Conservation (phyloP, 1,140 invertebrate species). For the Drosophila kikkawai region DNA sequence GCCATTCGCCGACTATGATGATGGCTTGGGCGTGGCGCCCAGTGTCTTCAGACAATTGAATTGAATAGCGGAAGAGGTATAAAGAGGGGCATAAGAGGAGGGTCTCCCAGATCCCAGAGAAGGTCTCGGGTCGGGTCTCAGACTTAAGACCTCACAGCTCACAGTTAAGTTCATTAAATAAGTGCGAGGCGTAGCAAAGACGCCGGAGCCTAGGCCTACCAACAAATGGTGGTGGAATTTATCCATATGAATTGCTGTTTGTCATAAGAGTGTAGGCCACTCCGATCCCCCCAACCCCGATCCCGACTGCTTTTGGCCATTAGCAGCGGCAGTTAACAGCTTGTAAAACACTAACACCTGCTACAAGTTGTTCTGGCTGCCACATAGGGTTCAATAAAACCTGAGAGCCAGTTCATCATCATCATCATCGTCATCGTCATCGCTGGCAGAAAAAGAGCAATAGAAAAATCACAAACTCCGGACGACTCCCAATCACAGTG, state of each 20-base stretch:
- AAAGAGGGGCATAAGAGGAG: background rate
- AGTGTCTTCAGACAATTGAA: constrained; percentile 51
- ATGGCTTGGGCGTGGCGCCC: constrained; percentile 36
- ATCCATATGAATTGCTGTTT: constrained; percentile 33
- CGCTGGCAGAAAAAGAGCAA: constrained; percentile 66
- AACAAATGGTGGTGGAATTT: constrained; percentile 36
- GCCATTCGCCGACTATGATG: constrained; percentile 1
- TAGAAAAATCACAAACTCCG: constrained; percentile 63
- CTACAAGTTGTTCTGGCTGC: constrained; percentile 53
- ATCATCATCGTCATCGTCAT: constrained; percentile 15
- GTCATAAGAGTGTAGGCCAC: constrained; percentile 27
- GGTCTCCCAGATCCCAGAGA: constrained; percentile 18
- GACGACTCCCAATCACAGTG: constrained; percentile 35
- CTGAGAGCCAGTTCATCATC: constrained; percentile 51
- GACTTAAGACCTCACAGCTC: constrained; percentile 8
- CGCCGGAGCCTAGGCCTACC: constrained; percentile 1
- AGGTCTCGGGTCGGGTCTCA: constrained; percentile 1
- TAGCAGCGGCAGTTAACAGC: constrained; percentile 77
- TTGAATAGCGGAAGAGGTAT: constrained; percentile 8
- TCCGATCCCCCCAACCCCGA: background rate
- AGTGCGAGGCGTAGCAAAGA: constrained; percentile 54
- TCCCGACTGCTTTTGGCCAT: constrained; percentile 47
- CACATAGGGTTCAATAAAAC: constrained; percentile 73
- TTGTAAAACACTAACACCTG: constrained; percentile 79
- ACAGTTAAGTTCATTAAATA: constrained; percentile 54